Evolutionary conservation across 2,888 invertebrate species (phyloP).

Genomic region (Idaea straminata): DNA sequence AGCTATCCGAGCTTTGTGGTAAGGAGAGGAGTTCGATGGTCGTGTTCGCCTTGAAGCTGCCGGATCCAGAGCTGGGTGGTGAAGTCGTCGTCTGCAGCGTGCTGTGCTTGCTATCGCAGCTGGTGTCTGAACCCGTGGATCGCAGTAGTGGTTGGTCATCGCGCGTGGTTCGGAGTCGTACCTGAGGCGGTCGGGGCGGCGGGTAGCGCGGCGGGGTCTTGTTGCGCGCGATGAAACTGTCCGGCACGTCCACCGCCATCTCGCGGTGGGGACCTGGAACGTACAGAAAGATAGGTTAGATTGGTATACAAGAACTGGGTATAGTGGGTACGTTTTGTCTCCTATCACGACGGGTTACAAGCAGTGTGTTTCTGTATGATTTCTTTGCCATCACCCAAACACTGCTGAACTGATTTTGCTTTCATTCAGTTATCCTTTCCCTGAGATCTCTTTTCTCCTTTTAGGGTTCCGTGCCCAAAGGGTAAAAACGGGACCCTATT

Average conservation of each 20-base stretch:
- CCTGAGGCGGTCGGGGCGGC: conserved; percentile 87
- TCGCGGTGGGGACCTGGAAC: conserved; percentile 93
- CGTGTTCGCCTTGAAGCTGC: conserved; percentile 66
- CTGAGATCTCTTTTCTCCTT: too few relatives aligned
- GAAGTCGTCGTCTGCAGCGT: conserved; percentile 47
- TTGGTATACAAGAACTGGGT: conserved; percentile 80
- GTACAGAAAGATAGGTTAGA: conserved; percentile 11
- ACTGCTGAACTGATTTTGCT: too few relatives aligned
- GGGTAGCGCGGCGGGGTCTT: conserved; percentile 96
- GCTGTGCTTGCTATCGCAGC: conserved; percentile 64
- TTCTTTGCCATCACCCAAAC: too few relatives aligned
- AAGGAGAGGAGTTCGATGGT: conserved; percentile 65
- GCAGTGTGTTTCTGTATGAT: too few relatives aligned
- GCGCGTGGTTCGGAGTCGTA: conserved; percentile 70
- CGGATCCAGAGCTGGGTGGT: conserved; percentile 63
- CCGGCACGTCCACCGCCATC: conserved; percentile 99
- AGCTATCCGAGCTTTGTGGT: conserved; percentile 71
- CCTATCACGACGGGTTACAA: too few relatives aligned
- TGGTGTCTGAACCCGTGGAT: conserved; percentile 69
- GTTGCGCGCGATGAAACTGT: conserved; percentile 93
- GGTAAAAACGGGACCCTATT: too few relatives aligned
- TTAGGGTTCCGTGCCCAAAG: too few relatives aligned
- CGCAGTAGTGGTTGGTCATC: conserved; percentile 76
- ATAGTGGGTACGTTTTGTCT: conserved; percentile 77
- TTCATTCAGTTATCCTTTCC: too few relatives aligned